Evolutionary conservation across 37 sponge, comb jelly and placozoan genomes (phyloP).

Genomic region (Crambe crambe): DNA sequence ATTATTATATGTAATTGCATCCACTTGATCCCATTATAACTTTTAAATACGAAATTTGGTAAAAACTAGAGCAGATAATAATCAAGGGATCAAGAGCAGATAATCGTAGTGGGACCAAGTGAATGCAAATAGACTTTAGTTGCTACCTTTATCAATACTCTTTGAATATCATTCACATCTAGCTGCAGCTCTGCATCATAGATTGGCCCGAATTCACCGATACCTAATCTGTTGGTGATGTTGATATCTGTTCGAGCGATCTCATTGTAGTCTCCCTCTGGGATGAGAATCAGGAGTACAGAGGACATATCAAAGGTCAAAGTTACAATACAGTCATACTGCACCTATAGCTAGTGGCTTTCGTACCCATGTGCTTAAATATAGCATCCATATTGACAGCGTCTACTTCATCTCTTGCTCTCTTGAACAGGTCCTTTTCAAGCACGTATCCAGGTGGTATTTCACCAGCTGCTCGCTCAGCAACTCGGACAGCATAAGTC

Average conservation of each 20-base stretch:
- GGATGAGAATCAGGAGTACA: neutral
- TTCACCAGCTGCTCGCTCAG: neutral
- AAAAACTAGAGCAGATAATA: too few relatives aligned
- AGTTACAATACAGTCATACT: neutral
- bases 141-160: slow-evolving; percentile 82
- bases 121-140: too few relatives aligned
- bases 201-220: slow-evolving; percentile 77
- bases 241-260: slow-evolving; percentile 40
- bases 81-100: too few relatives aligned
- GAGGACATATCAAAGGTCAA: neutral
- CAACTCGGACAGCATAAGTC: neutral
- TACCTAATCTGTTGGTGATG: slow-evolving; percentile 60
- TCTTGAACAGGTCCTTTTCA: neutral
- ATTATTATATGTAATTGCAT: neutral
- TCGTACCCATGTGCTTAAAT: neutral
- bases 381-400: neutral
- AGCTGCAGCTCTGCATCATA: slow-evolving; percentile 85
- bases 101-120: too few relatives aligned
- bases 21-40: too few relatives aligned
- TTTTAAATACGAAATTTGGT: too few relatives aligned
- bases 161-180: slow-evolving; percentile 22
- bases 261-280: slow-evolving; percentile 29
- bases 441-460: neutral
- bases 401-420: neutral
- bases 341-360: neutral